These are phyloP conservation scores for Hylyphantes graminicola DNA, from an alignment of 1,140 invertebrate genomes.

Conservation along the genomic window DNA sequence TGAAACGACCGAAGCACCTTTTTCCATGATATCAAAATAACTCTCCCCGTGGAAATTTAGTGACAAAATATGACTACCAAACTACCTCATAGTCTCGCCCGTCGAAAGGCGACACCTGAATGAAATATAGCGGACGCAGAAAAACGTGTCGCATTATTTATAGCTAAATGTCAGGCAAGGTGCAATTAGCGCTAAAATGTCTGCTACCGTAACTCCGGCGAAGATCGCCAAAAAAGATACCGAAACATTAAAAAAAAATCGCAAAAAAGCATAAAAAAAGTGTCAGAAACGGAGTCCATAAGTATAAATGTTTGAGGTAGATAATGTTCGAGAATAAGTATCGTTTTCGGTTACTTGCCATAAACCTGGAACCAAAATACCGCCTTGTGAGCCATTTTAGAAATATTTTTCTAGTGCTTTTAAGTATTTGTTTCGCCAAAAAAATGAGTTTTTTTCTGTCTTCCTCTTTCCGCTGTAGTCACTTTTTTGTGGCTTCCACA, in stretches of 20 bases:
- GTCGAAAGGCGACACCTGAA: conserved; percentile 21
- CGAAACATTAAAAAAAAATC: conserved; percentile 22
- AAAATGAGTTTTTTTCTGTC: background rate
- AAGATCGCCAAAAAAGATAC: conserved; percentile 35
- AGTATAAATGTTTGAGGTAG: conserved; percentile 10
- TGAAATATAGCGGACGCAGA: background rate
- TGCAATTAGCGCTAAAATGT: conserved; percentile 49
- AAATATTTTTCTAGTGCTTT: conserved; percentile 39
- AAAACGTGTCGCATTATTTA: conserved; percentile 43
- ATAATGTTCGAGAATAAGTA: conserved; percentile 12
- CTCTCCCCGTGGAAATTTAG: conserved; percentile 15
- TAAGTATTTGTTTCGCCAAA: conserved; percentile 23
- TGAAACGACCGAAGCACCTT: background rate
- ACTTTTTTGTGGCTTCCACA: background rate
- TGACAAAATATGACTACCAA: conserved; percentile 31
- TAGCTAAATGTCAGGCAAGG: conserved; percentile 26
- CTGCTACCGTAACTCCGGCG: conserved; percentile 33
- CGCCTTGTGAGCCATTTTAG: conserved; percentile 46
- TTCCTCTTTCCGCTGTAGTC: background rate
- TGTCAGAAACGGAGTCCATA: conserved; percentile 29
- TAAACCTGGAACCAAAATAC: conserved; percentile 42
- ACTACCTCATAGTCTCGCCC: conserved; percentile 13
- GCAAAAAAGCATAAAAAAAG: conserved; percentile 5
- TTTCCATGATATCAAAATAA: conserved; percentile 36
- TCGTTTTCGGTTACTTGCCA: conserved; percentile 17